Evolutionary conservation across 2,113 vertebrate genomes (phyloP).

Genomic region (Collichthys lucidus): DNA sequence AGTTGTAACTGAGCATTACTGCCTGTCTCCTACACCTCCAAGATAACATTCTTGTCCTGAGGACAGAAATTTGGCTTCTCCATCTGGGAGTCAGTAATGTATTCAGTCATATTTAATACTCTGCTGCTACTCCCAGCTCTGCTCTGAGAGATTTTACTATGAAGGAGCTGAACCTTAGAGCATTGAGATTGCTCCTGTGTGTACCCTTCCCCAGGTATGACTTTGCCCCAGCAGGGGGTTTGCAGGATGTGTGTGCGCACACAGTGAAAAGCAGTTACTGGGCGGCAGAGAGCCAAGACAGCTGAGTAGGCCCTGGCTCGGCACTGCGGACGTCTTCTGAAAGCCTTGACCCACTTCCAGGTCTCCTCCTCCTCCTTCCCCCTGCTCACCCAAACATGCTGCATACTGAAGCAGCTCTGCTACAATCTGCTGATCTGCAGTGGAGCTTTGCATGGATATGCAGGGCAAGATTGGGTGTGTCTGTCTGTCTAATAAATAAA

Average conservation of each 20-base stretch:
- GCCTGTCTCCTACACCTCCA: constrained; percentile 22
- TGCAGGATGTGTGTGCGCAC: constrained; percentile 5
- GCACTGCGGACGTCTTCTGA: constrained; percentile 60
- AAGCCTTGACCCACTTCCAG: constrained; percentile 80
- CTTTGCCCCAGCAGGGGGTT: constrained; percentile 41
- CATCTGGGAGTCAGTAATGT: constrained; percentile 49
- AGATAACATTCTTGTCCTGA: constrained; percentile 45
- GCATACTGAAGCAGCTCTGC: constrained; percentile 68
- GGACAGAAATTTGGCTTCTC: constrained; percentile 33
- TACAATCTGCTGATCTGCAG: constrained; percentile 63
- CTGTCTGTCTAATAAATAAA: constrained; percentile 67
- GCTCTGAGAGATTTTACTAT: constrained; percentile 15
- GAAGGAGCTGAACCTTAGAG: constrained; percentile 31
- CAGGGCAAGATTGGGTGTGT: constrained; percentile 44
- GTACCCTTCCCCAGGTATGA: constrained; percentile 46
- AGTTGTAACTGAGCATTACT: constrained; percentile 5
- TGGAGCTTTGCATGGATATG: constrained; percentile 41
- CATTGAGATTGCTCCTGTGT: constrained; percentile 4
- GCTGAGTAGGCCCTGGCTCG: constrained; percentile 55
- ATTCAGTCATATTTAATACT: constrained; percentile 61
- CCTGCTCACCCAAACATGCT: constrained; percentile 47
- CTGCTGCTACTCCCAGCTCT: constrained; percentile 39
- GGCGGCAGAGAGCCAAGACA: constrained; percentile 44
- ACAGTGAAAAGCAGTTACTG: constrained; percentile 35
- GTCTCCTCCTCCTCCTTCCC: constrained; percentile 15